Evolutionary conservation across 1,140 invertebrate genomes (phyloP), one percentile per base, ranked within the genome.

Genomic region (Drosophila grimshawi): DNA sequence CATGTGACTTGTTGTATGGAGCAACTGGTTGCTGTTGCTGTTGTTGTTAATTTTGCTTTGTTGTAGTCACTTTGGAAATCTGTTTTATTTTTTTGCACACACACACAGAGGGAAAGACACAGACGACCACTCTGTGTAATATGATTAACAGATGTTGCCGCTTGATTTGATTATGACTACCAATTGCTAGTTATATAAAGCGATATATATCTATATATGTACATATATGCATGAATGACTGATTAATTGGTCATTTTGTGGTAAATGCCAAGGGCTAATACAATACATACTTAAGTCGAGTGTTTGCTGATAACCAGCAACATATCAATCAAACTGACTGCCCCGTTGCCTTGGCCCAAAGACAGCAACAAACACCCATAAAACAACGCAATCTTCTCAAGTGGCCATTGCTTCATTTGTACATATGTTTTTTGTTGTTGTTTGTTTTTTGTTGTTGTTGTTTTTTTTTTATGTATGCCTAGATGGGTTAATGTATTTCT

Each of bases 1-100:
- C 83, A 88, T 88, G 83, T 88, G 83, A 88, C 83, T 88, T 83
- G 76, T 89, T 88, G 82, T 72, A 88, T 88, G 85, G 80, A 88
- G 85, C 80, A 88, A 88, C 83, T 88, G 80, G 85, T 88, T 88
- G 83, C 80, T 52, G 60, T 10, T 66, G 46, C 27, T 33, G 51
- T 5, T 70, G 48, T 19, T 73, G 49, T 56, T 56, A 37, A 19
- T 41, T 43, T 41, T 55, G 53, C 48, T 76, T 79, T 76, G 65
- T 70, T 86, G 81, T 83, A 75, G 81, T 85, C 80, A 70, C 76
- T 86, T 86, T 86, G 85, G 81, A 89, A 89, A 89, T 90, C 85
- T 88, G 78, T 89, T 83, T 88, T 88, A 83, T 89, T 88, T 88
- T 89, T 89, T 89, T 88, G 76, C 83, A 83, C 83, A 73, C 62